These are phyloP conservation scores for Coleophora deauratella DNA, from an alignment of 2,888 invertebrate species.

Conservation along the genomic window DNA sequence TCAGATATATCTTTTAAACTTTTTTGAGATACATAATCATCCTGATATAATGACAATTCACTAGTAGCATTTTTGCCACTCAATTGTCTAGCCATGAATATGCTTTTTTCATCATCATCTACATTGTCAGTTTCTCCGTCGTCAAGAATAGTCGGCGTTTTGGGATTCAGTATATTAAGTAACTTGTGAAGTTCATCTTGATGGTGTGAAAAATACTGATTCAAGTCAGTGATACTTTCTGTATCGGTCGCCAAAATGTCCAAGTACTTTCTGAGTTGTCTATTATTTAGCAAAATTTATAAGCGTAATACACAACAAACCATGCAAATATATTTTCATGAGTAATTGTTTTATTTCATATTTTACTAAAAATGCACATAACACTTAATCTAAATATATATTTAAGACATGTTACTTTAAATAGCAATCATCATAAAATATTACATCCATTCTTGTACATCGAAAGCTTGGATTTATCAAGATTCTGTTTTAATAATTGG, in stretches of 20 bases:
- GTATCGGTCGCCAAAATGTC: constrained; percentile 74
- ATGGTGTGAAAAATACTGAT: constrained; percentile 54
- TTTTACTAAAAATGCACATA: constrained; percentile 1
- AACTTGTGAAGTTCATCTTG: constrained; percentile 57
- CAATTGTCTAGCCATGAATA: constrained; percentile 31
- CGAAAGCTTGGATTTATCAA: neutral
- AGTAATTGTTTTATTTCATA: constrained; percentile 29
- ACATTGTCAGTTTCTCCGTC: constrained; percentile 36
- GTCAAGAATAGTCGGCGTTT: constrained; percentile 47
- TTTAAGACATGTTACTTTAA: too few species aligned
- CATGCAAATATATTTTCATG: constrained; percentile 63
- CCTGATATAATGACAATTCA: constrained; percentile 51
- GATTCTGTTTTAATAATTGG: neutral
- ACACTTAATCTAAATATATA: too few species aligned
- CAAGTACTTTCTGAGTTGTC: constrained; percentile 74
- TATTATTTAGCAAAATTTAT: constrained; percentile 27
- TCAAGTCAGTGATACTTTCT: constrained; percentile 52
- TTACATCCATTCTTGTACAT: too few species aligned
- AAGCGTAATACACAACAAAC: constrained; percentile 52
- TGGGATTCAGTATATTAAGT: constrained; percentile 51
- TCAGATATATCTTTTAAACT: constrained; percentile 55
- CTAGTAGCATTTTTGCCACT: constrained; percentile 49
- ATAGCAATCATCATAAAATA: too few species aligned
- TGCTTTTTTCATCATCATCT: constrained; percentile 54
- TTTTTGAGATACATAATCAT: constrained; percentile 45